Evolutionary conservation across 2,797 vertebrate genomes (phyloP).

Genomic region (Crypturellus tataupa): DNA sequence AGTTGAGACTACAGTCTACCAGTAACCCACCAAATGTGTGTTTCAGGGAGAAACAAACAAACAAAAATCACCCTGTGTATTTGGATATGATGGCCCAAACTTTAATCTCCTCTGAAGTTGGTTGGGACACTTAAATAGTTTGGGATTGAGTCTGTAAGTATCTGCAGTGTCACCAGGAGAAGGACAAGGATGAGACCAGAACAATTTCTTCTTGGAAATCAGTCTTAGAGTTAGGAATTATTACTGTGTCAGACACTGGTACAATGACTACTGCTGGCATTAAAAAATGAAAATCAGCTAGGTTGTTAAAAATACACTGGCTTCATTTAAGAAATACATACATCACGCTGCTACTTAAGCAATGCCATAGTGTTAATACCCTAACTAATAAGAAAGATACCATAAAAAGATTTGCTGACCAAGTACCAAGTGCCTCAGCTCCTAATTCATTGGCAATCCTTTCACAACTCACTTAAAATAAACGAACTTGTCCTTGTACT

Average conservation of each 20-base stretch:
- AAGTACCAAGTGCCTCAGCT: conserved; percentile 9
- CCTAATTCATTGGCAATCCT: conserved; percentile 36
- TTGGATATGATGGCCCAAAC: background rate
- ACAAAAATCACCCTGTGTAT: background rate
- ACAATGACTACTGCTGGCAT: background rate
- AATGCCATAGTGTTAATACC: background rate
- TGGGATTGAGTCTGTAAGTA: background rate
- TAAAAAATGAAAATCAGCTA: background rate
- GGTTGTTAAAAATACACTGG: background rate
- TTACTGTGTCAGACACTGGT: background rate
- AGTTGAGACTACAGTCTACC: background rate
- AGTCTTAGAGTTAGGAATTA: background rate
- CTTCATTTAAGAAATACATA: background rate
- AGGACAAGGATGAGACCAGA: background rate
- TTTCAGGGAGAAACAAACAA: background rate
- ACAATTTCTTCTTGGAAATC: background rate
- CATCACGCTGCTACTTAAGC: background rate
- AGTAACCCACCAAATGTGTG: background rate
- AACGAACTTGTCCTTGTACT: conserved; percentile 27
- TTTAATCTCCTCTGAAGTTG: background rate
- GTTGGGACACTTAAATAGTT: background rate
- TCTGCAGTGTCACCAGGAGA: background rate
- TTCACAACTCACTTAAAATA: conserved; percentile 39
- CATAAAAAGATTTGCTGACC: conserved; percentile 41
- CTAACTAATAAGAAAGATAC: background rate